phyloP scores from a whole-genome alignment of 2,113 vertebrate species.

The Microtus montanus region DNA sequence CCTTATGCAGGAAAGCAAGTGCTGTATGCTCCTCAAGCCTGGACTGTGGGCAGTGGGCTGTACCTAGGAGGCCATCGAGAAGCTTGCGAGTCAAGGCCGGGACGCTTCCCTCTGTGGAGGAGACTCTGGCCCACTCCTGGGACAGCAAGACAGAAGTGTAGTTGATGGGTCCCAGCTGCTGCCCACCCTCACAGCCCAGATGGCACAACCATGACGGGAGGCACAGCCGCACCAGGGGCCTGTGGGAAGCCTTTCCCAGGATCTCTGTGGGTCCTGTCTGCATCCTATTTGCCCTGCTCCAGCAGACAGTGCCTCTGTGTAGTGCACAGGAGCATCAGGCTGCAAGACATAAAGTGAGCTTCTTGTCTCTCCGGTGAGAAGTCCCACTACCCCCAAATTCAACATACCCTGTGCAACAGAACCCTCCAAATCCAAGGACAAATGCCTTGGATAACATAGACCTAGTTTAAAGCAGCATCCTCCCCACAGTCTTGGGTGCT shows the following conservation, averaged over 20 bases:
- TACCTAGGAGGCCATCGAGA: background rate
- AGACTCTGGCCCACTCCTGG: background rate
- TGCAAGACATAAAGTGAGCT: background rate
- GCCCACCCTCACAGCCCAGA: background rate
- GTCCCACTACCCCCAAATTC: accelerated
- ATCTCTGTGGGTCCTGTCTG: background rate
- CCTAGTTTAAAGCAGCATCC: background rate
- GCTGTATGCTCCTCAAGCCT: accelerated
- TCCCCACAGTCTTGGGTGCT: background rate
- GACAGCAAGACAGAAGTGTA: accelerated
- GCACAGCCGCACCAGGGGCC: background rate
- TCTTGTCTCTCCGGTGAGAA: background rate
- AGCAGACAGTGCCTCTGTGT: accelerated
- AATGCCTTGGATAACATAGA: background rate
- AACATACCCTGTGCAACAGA: accelerated
- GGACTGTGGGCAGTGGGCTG: background rate
- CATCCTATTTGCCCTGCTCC: background rate
- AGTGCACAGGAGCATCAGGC: background rate
- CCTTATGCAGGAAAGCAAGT: background rate
- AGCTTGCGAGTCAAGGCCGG: accelerated
- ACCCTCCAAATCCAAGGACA: accelerated
- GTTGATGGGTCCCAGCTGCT: background rate
- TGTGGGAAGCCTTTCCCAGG: background rate
- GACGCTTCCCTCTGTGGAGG: background rate
- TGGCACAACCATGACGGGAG: background rate